Percentiles rank a stretch among this genome's conserved stretches.
These are phyloP conservation scores for Alethe castanea DNA, from an alignment of 2,113 vertebrate genomes.

Conservation along the genomic window DNA sequence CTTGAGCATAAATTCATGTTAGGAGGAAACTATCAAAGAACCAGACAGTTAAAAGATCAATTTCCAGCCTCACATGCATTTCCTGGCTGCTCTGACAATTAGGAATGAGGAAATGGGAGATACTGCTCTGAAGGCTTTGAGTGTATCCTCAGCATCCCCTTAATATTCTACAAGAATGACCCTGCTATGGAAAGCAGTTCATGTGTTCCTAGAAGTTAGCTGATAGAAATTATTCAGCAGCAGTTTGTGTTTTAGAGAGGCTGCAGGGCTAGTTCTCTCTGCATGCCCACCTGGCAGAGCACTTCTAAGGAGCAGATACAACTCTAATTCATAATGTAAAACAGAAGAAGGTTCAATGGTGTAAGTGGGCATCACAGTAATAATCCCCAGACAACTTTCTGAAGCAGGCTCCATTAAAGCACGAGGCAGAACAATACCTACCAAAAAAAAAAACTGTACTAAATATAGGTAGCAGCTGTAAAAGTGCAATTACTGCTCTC, in stretches of 20 bases:
- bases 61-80: neutral
- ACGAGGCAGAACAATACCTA: slow-evolving; percentile 62
- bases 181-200: neutral
- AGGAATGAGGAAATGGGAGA: neutral
- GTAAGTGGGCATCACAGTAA: slow-evolving; percentile 34
- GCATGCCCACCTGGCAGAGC: slow-evolving; percentile 34
- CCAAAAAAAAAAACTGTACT: slow-evolving; percentile 43
- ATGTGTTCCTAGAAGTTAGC: slow-evolving; percentile 44
- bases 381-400: slow-evolving; percentile 25
- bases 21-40: neutral
- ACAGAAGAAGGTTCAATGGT: neutral
- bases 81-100: neutral
- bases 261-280: slow-evolving; percentile 21
- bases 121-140: neutral
- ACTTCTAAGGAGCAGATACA: neutral
- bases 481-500: slow-evolving; percentile 68
- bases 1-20: neutral
- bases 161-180: neutral
- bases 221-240: neutral
- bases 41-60: neutral
- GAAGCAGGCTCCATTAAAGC: slow-evolving; percentile 51
- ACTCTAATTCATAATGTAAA: neutral
- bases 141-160: neutral
- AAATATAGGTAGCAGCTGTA: slow-evolving; percentile 67
- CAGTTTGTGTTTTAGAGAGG: neutral